phyloP scores from a whole-genome alignment of 2,113 vertebrate genomes.

The Carettochelys insculpta region DNA sequence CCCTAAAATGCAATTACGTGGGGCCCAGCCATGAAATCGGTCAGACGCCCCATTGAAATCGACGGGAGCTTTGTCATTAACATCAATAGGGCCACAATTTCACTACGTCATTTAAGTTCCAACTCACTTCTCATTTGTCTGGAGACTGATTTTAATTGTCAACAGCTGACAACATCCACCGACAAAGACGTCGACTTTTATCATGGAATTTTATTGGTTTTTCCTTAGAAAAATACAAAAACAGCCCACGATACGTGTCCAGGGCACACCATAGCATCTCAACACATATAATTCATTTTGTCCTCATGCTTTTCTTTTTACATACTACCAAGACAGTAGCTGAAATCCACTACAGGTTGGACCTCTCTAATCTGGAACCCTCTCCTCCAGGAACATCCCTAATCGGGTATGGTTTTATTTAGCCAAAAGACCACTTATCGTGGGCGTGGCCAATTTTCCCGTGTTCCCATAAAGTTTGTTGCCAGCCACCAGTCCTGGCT shows the following conservation, averaged over 20 bases:
- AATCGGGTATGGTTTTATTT: too few species aligned
- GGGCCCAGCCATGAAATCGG: neutral
- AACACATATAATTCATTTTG: neutral
- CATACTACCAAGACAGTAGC: neutral
- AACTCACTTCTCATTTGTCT: neutral
- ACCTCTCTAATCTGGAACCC: too few species aligned
- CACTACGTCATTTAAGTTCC: neutral
- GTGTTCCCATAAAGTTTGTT: too few species aligned
- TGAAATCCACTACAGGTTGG: neutral
- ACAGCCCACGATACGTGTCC: neutral
- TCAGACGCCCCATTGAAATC: neutral
- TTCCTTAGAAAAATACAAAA: neutral
- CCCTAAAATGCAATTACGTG: neutral
- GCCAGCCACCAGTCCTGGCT: too few species aligned
- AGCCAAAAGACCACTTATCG: too few species aligned
- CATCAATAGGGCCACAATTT: neutral
- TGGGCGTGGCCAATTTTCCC: too few species aligned
- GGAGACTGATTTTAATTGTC: neutral
- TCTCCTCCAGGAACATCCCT: too few species aligned
- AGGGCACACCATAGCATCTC: neutral
- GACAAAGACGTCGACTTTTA: neutral
- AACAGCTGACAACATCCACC: neutral
- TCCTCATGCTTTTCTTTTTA: neutral
- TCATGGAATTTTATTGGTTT: neutral
- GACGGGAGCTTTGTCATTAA: neutral